Percentiles rank a stretch among this genome's conserved stretches.
phyloP scores from a whole-genome alignment of 2,113 vertebrate genomes.

The Tychaedon coryphoeus region DNA sequence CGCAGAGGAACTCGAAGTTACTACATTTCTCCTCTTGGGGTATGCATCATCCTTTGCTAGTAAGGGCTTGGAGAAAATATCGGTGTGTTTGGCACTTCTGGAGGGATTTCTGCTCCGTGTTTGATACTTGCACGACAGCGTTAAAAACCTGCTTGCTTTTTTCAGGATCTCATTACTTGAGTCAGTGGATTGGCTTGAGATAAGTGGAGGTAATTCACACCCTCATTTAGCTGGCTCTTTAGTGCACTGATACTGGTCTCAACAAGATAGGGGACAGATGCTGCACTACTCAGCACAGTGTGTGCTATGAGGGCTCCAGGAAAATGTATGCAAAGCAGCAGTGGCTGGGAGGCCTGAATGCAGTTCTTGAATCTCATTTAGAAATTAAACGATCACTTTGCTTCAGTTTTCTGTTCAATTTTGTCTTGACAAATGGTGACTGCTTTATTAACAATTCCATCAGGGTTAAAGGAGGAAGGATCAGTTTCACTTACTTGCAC shows the following conservation, averaged over 20 bases:
- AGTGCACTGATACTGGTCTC: not conserved
- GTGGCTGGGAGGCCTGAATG: not conserved
- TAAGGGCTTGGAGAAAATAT: not conserved
- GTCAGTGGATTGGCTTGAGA: slow-evolving; percentile 13
- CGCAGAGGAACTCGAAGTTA: not conserved
- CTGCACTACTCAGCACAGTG: not conserved
- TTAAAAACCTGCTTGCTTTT: not conserved
- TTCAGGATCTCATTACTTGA: not conserved
- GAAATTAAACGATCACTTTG: not conserved
- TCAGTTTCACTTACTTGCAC: not conserved
- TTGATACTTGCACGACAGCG: not conserved
- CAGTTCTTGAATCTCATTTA: not conserved
- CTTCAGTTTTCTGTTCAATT: not conserved
- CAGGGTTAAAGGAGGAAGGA: not conserved
- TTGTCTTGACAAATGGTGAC: not conserved
- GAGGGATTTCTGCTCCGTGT: not conserved
- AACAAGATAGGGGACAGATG: not conserved
- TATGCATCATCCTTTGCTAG: not conserved
- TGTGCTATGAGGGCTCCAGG: not conserved
- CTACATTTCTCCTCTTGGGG: not conserved
- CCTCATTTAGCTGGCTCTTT: slow-evolving; percentile 17
- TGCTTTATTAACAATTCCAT: not conserved
- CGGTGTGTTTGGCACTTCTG: not conserved
- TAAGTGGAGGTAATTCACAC: not conserved
- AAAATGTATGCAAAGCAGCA: not conserved